A percentile compares a stretch with the other conserved stretches of the same genome.
phyloP scores from a whole-genome alignment of 2,797 vertebrate species.

The Tenualosa ilisha region DNA sequence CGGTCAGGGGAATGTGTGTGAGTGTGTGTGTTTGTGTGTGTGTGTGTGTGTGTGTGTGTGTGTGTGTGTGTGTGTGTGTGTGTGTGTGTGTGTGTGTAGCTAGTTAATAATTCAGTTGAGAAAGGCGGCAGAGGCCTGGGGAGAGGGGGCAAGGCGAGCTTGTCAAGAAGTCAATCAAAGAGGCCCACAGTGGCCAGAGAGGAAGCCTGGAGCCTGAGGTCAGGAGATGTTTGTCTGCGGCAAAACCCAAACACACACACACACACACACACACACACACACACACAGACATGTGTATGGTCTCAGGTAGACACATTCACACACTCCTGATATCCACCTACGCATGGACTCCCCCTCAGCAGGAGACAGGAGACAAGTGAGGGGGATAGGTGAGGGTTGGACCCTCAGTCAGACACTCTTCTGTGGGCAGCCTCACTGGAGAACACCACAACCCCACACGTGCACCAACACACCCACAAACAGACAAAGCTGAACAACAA shows the following conservation, averaged over 20 bases:
- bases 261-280: conserved; percentile 23
- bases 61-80: conserved; percentile 16
- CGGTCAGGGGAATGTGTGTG: conserved; percentile 37
- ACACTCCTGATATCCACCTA: conserved; percentile 25
- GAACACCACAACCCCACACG: background rate
- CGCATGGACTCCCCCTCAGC: conserved; percentile 1
- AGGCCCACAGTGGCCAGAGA: conserved; percentile 50
- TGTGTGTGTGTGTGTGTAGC: conserved; percentile 43
- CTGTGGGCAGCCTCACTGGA: background rate
- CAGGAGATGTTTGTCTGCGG: conserved; percentile 39
- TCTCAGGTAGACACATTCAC: conserved; percentile 5
- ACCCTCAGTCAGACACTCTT: background rate
- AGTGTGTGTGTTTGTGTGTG: background rate
- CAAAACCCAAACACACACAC: conserved; percentile 40
- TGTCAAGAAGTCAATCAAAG: conserved; percentile 72
- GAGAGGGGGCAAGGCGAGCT: conserved; percentile 53
- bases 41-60: conserved; percentile 10
- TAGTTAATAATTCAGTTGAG: conserved; percentile 77
- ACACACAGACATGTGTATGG: background rate
- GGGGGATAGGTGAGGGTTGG: background rate
- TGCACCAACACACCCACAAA: background rate
- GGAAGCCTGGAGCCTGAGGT: conserved; percentile 38
- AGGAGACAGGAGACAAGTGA: background rate
- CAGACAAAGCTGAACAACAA: background rate
- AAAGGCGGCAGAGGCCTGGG: conserved; percentile 60